Percentiles rank a stretch among this genome's conserved stretches.
Evolutionary conservation across 2,113 vertebrate genomes (phyloP).

Genomic region (Saguinus imperator): DNA sequence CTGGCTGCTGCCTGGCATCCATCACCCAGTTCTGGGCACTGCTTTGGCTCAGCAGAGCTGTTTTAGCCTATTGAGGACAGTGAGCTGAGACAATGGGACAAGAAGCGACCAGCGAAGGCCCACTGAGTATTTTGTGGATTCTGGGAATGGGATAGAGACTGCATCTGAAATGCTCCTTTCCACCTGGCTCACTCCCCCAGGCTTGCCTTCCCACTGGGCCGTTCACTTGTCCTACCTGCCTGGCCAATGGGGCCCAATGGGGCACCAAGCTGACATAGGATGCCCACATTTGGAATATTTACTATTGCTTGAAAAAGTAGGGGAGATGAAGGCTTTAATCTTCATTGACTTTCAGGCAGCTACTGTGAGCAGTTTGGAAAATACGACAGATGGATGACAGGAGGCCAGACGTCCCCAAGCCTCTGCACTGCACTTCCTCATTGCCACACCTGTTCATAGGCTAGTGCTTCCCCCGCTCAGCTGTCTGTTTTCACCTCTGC

Average conservation of each 20-base stretch:
- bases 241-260: neutral
- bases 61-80: too few species aligned
- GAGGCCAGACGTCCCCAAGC: neutral
- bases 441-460: fast-evolving
- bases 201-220: neutral
- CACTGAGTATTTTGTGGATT: neutral
- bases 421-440: fast-evolving
- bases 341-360: too few species aligned
- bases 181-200: neutral
- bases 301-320: neutral
- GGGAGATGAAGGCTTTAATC: too few species aligned
- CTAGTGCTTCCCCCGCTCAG: neutral
- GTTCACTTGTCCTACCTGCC: neutral
- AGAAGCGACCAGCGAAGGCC: neutral
- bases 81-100: neutral
- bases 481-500: fast-evolving
- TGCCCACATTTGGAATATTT: neutral
- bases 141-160: neutral
- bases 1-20: too few species aligned
- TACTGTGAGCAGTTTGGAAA: neutral
- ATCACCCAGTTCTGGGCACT: neutral
- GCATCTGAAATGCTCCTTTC: neutral
- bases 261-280: neutral
- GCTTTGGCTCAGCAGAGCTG: neutral
- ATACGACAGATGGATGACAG: fast-evolving